A percentile compares a stretch with the other conserved stretches of the same genome.
phyloP scores from a whole-genome alignment of 2,888 invertebrate species.

The Calliphora vomitoria region DNA sequence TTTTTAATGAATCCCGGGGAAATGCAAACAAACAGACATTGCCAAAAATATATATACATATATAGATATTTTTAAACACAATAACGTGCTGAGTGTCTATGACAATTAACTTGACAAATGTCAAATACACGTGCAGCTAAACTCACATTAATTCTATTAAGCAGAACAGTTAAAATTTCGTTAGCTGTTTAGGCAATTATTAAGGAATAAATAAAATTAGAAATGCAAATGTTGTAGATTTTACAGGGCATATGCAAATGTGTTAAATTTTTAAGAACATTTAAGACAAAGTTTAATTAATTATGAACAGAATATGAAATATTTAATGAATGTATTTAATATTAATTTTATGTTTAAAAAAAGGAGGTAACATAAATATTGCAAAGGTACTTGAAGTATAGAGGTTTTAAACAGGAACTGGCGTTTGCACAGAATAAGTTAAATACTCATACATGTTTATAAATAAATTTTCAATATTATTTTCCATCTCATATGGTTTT shows the following conservation, averaged over 20 bases:
- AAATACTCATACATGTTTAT: too few species aligned
- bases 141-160: background rate
- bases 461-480: constrained; percentile 31
- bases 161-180: background rate
- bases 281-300: constrained; percentile 19
- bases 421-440: too few species aligned
- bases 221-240: constrained; percentile 17
- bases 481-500: constrained; percentile 12
- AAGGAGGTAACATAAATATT: background rate
- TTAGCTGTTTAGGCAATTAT: too few species aligned
- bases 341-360: background rate
- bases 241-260: background rate
- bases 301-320: constrained; percentile 35
- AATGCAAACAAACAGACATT: too few species aligned
- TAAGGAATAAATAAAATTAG: background rate
- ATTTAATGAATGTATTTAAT: constrained; percentile 5
- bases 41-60: background rate
- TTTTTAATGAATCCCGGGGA: background rate
- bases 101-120: constrained; percentile 21
- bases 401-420: background rate
- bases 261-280: background rate
- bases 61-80: background rate
- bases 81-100: background rate
- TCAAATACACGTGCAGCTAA: constrained; percentile 40
- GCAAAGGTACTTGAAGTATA: background rate